Base-by-base conservation (phyloP, 2,113 vertebrate species). In the Elanoides forficatus region DNA sequence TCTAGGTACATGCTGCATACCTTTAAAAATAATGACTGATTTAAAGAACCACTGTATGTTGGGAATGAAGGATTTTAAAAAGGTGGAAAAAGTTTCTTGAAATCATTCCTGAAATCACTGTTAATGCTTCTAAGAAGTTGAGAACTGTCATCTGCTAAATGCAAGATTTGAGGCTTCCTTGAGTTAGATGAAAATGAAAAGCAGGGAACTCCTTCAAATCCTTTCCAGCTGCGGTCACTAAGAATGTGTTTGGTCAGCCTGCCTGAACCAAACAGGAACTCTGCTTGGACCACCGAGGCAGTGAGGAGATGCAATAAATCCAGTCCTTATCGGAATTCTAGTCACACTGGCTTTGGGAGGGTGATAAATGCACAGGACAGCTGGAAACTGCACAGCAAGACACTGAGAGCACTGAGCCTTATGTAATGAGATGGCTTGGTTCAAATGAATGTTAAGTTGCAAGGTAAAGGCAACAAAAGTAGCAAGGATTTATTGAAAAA, bases 191-290 rank as follows among this genome's bases (percentile, higher is more conserved):
- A 18, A 75, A 63, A 81, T 22, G 48, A 56, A 45, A 55, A 88
- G 71, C 29, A 38, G 58, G 40, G 73, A 92, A 5, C 47, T 83
- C 48, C 38, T 79, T 83, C 62, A 62, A 27, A 62, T 86, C 58
- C 53, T 34, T 9, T 78, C 34, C 53, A 93, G 79, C 88, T 84
- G 68, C 5, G 6, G 29, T 59, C 52, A 4, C 23, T 32, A 18
- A 48, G 82, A 73, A 91, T 78, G 83, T 83, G 81, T 87, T 80
- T 79, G 83, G 67, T 86, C 93, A 95, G 89, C 83, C 67, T 88
- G 80, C 45, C 58, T 86, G 53, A 62, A 43, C 36, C 71, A 42
- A 88, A 76, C 87, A 93, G 85, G 53, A 96, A 19, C 67, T 90
- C 58, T 76, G 63, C 66, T 73, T 66, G 88, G 71, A 96, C 87